Base-by-base conservation (phyloP, 2,113 vertebrate genomes). In the Alexandromys fortis region DNA sequence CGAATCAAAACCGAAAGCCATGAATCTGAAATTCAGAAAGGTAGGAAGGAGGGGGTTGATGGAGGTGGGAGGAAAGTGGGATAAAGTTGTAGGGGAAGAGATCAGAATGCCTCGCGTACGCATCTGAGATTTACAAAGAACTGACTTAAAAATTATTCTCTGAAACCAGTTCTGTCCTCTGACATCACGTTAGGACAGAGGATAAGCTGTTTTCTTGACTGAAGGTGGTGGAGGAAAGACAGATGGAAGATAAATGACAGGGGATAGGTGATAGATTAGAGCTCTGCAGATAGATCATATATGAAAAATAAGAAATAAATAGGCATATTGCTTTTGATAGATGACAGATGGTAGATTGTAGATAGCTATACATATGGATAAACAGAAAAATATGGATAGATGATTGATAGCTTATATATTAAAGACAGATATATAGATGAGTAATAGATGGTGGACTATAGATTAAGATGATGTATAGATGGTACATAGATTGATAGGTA, bases 131-230 rank as follows among this genome's bases (percentile, higher is more conserved):
- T 82, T 14, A 38, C 35, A 82, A 61, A 61, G 21, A 16, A 61
- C 5, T 55, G 17, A n/a, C 49, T 38, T 38, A 4, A 82, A 49
- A 38, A 28, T 13, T 55, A n/a, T 11, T 81, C 13, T n/a, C 19
- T 3, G 73, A 86, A 21, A 14, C 52, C 2, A 88, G 89, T 73
- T 67, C 33, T 92, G 4, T 49, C 35, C 14, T 89, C 73, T 55
- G 45, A 58, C 94, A 96, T 52, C 75, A 55, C 33, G 2, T 93
- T 61, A 83, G 92, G 21, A 26, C 42, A 96, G 63, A 77, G 90
- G 19, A 55, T 24, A 61, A 38, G 4, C 28, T 70, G 21, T 38
- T 2, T 61, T 13, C 58, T 38, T 89, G 52, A 72, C 6, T 33
- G 10, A 35, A 35, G 33, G 45, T 21, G 33, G 52, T 8, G n/a